phyloP scores from a whole-genome alignment of 2,888 invertebrate genomes.

The Thumatha senex region DNA sequence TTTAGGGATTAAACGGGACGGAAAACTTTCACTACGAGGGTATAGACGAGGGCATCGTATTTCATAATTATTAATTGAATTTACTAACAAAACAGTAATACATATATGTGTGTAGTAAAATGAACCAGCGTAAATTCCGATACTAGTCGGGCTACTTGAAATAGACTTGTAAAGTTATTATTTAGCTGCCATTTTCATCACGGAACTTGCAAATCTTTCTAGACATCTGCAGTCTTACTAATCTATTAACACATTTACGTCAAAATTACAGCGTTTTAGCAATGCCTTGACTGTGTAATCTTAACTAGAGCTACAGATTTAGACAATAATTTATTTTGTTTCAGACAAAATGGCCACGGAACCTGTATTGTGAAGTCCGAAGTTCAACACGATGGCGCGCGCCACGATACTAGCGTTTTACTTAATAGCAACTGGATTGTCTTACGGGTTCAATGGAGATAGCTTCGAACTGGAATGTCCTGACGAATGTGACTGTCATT shows the following conservation, averaged over 20 bases:
- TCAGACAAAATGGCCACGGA: conserved; percentile 44
- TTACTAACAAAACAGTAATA: no score
- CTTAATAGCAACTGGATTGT: conserved; percentile 50
- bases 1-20: no score
- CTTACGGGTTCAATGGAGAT: conserved; percentile 83
- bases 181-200: no score
- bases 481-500: conserved; percentile 89
- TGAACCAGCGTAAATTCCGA: no score
- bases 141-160: no score
- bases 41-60: no score
- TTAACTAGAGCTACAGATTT: no score
- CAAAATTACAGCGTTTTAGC: conserved; percentile 13
- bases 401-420: conserved; percentile 51
- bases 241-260: conserved; percentile 34
- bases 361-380: conserved; percentile 32
- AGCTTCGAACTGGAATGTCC: conserved; percentile 87
- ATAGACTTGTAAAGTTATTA: no score
- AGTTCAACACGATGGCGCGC: conserved; percentile 51
- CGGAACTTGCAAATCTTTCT: not conserved
- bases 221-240: conserved; percentile 10
- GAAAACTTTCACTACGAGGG: no score
- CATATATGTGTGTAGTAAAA: no score
- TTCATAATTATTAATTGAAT: no score
- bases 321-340: conserved; percentile 22
- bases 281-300: not conserved